Evolutionary conservation across 1,140 invertebrate species (phyloP).

Genomic region (Camponotus floridanus): DNA sequence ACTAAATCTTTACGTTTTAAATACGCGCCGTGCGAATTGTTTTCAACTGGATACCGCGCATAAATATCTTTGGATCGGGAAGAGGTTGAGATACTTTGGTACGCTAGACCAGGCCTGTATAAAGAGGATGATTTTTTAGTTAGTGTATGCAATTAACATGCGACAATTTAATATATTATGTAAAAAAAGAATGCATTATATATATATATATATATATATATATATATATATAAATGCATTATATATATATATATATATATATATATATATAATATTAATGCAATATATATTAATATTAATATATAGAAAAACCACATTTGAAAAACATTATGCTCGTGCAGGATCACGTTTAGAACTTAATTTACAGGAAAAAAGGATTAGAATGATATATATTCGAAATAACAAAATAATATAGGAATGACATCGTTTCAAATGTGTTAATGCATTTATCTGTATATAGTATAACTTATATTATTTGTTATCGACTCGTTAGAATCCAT

Average conservation of each 20-base stretch:
- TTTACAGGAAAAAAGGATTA: constrained; percentile 42
- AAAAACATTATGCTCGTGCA: constrained; percentile 69
- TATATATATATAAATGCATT: constrained; percentile 29
- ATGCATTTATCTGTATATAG: neutral
- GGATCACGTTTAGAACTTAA: constrained; percentile 31
- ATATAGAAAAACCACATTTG: constrained; percentile 71
- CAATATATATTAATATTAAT: constrained; percentile 71
- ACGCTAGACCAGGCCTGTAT: constrained; percentile 85
- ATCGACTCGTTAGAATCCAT: constrained; percentile 34
- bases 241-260: constrained; percentile 74
- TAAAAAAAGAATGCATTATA: constrained; percentile 69
- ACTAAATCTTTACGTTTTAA: constrained; percentile 60
- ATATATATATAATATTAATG: constrained; percentile 61
- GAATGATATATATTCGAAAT: constrained; percentile 27
- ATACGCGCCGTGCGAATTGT: neutral
- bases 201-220: neutral
- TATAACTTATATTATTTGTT: constrained; percentile 23
- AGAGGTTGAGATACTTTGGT: constrained; percentile 82
- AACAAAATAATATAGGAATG: constrained; percentile 6
- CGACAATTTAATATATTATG: constrained; percentile 81
- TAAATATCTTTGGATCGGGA: constrained; percentile 82
- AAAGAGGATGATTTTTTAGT: constrained; percentile 76
- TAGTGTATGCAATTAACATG: constrained; percentile 83
- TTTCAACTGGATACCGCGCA: constrained; percentile 62
- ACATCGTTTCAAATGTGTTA: constrained; percentile 8